Evolutionary conservation across 2,113 vertebrate genomes (phyloP).

Genomic region (Lepisosteus osseus): DNA sequence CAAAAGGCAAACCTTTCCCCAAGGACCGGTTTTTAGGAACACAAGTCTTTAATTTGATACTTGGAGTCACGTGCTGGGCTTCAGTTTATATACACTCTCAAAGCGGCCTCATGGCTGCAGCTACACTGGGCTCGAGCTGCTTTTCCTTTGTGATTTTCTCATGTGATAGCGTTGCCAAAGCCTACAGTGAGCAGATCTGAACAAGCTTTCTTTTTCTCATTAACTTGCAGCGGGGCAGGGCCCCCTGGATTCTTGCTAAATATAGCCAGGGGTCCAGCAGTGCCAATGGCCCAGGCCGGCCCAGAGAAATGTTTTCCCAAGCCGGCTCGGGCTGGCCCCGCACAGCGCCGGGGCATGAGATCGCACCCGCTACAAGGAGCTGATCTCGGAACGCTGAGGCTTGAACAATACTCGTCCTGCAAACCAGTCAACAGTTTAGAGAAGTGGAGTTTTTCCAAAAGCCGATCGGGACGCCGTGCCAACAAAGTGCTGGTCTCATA

Average conservation of each 20-base stretch:
- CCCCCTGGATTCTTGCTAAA: slow-evolving; percentile 47
- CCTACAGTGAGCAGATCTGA: slow-evolving; percentile 22
- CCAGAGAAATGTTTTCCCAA: slow-evolving; percentile 19
- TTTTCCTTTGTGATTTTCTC: slow-evolving; percentile 37
- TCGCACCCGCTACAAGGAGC: slow-evolving; percentile 16
- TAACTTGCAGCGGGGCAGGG: slow-evolving; percentile 40
- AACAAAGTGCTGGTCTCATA: slow-evolving; percentile 32
- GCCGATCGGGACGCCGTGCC: slow-evolving; percentile 15
- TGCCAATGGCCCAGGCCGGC: slow-evolving; percentile 22
- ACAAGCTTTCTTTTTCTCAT: slow-evolving; percentile 47
- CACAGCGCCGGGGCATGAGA: slow-evolving; percentile 14
- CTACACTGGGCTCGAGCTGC: slow-evolving; percentile 20
- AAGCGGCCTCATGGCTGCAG: slow-evolving; percentile 4
- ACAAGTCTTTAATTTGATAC: too few species aligned
- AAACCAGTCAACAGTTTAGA: slow-evolving; percentile 34
- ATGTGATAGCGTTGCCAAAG: slow-evolving; percentile 38
- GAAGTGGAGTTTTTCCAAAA: slow-evolving; percentile 11
- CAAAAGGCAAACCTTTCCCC: too few species aligned
- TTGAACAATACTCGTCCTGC: slow-evolving; percentile 29
- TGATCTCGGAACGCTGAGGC: background rate
- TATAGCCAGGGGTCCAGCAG: slow-evolving; percentile 48
- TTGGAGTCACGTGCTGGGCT: too few species aligned
- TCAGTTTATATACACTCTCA: too few species aligned
- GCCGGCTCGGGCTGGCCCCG: background rate
- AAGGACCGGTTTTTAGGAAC: too few species aligned